These are phyloP conservation scores for Alitta virens DNA, from an alignment of 2,888 invertebrate species.

Conservation along the genomic window DNA sequence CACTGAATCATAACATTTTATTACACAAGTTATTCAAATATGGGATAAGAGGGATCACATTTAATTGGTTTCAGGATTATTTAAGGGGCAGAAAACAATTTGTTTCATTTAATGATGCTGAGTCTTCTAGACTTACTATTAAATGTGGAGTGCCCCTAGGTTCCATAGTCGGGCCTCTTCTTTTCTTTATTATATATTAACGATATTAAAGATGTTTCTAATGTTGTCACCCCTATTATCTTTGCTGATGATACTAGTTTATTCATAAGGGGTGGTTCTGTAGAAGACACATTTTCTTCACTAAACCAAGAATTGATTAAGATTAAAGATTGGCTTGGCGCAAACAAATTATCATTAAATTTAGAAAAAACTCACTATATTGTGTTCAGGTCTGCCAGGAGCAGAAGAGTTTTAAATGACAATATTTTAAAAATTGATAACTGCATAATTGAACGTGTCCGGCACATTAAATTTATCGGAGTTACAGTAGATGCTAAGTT, in stretches of 20 bases:
- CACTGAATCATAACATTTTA: not conserved
- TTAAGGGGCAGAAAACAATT: not conserved
- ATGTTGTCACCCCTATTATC: not conserved
- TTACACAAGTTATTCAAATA: too few species aligned
- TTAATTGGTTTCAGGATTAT: not conserved
- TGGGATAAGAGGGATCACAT: not conserved
- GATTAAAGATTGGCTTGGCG: not conserved
- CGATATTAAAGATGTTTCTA: not conserved
- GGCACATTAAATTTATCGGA: too few species aligned
- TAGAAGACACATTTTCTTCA: too few species aligned
- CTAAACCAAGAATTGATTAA: too few species aligned
- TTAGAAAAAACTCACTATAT: not conserved
- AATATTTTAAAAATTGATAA: too few species aligned
- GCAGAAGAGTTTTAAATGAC: too few species aligned
- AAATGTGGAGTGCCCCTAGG: not conserved
- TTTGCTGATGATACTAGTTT: conserved; percentile 3
- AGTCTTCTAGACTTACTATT: not conserved
- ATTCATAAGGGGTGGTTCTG: too few species aligned
- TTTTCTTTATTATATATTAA: not conserved
- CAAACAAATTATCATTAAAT: not conserved
- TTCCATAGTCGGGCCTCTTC: not conserved
- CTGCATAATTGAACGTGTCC: too few species aligned
- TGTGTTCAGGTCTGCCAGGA: too few species aligned
- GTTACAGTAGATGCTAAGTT: too few species aligned
- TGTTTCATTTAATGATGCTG: not conserved